Base-by-base conservation (phyloP, 2,888 invertebrate genomes). In the Pegoplata infirma region DNA sequence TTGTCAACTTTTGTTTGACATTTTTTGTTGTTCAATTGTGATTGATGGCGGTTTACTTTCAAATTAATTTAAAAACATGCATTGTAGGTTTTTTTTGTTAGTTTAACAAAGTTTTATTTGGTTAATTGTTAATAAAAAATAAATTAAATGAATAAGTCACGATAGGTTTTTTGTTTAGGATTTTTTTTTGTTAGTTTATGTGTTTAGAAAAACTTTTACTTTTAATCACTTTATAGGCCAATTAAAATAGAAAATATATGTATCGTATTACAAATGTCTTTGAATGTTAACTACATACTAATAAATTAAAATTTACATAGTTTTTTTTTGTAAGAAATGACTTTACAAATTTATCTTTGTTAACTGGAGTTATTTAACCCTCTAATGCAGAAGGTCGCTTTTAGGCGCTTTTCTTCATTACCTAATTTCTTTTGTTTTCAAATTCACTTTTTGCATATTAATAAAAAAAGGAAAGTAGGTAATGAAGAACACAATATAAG, bases 21-120 rank as follows among this genome's bases (percentile, higher is more conserved):
- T 12, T 28, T 17, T 49, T 44, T 32, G 36, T 58, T 36, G 12
- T 12, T 51, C 28, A 58, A n/a, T 56, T 46, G 68, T 71, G 75
- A 79, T 79, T 79, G 79, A 79, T 79, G 71, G 32, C 46, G 75
- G 74, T 67, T 71, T 75, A 55, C 53, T 67, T 79, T 75, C 79
- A 75, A 32, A 53, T 47, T 44, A 78, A 64, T 73, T 68, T 64
- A 55, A 49, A 63, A 63, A 23, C 55, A 36, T 32, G 47, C 8
- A 59, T 53, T 53, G 23, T 59, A 12, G 59, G 10, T 46, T 6
- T 12, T 69, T 23, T 32, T 32, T 23, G 23, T 23, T 44, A n/a
- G 44, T 40, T 59, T 51, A 69, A 17, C 16, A 7, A 16, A 44
- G 23, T 56, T 44, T 69, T 44, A 46, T 73, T 49, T 25, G 10